Conservation (phyloP, 2,113 vertebrate genomes). For the Accipiter cooperii region DNA sequence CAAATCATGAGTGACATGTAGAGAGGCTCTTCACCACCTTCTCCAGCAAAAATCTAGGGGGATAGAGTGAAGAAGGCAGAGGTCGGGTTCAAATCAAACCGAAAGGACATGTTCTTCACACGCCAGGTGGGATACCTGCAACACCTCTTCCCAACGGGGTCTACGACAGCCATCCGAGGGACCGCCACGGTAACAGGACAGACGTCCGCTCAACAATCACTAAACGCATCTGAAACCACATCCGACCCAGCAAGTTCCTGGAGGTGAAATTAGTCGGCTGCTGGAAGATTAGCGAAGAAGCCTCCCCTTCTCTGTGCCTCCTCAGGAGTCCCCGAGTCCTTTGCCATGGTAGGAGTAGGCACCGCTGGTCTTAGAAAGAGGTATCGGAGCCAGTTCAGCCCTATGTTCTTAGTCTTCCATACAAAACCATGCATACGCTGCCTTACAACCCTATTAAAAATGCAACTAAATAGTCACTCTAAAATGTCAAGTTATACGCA, state of each 20-base stretch:
- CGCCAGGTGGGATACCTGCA: fast-evolving
- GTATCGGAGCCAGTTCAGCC: not conserved
- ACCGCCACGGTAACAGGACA: too few relatives aligned
- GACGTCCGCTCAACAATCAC: fast-evolving
- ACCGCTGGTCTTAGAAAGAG: not conserved
- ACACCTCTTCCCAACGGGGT: not conserved
- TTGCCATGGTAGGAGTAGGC: not conserved
- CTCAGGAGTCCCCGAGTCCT: fast-evolving
- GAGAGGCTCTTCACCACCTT: not conserved
- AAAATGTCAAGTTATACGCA: not conserved
- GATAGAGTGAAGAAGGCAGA: not conserved
- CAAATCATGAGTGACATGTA: not conserved
- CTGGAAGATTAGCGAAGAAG: not conserved
- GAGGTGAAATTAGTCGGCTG: not conserved
- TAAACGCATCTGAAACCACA: not conserved
- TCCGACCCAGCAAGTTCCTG: not conserved
- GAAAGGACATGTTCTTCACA: not conserved
- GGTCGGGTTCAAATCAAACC: not conserved
- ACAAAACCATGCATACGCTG: not conserved
- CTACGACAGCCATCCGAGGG: not conserved
- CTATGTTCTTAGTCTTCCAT: not conserved
- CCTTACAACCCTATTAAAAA: not conserved
- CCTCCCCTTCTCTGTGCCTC: not conserved
- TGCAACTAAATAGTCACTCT: not conserved
- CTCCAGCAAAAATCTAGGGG: not conserved